Conservation (phyloP, 2,797 vertebrate species). For the Avahi laniger region DNA sequence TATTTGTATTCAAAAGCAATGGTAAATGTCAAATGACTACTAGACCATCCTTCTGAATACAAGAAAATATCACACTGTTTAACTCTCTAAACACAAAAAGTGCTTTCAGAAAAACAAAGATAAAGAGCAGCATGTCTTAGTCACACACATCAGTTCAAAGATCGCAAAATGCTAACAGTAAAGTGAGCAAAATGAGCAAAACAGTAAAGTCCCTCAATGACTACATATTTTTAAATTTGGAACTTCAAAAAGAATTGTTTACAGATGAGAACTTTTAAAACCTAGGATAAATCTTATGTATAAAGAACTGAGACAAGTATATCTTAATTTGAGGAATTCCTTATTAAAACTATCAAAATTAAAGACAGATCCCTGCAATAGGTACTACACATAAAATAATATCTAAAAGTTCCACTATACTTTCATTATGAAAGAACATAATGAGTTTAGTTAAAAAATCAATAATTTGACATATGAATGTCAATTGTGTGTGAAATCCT, state of each 20-base stretch:
- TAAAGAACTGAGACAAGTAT: neutral
- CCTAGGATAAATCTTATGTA: neutral
- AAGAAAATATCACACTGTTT: conserved; percentile 63
- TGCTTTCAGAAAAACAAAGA: conserved; percentile 63
- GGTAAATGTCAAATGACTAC: conserved; percentile 72
- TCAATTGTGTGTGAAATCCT: neutral
- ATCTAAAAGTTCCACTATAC: neutral
- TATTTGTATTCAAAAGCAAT: conserved; percentile 67
- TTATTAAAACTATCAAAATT: conserved; percentile 37
- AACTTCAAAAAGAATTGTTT: conserved; percentile 31
- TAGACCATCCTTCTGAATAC: conserved; percentile 57
- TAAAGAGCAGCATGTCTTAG: conserved; percentile 54
- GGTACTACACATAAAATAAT: neutral
- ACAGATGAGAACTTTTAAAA: neutral
- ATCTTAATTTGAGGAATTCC: neutral
- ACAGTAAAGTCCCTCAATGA: neutral
- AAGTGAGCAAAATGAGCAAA: too few species aligned
- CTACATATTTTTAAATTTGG: conserved; percentile 21
- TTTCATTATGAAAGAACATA: conserved; percentile 18
- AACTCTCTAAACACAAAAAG: conserved; percentile 56
- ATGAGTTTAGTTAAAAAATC: neutral
- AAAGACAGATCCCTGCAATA: neutral
- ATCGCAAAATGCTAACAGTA: neutral
- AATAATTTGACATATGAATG: conserved; percentile 1
- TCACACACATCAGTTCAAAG: conserved; percentile 41